Evolutionary conservation across 2,113 vertebrate genomes (phyloP).

Genomic region (Pollachius pollachius): DNA sequence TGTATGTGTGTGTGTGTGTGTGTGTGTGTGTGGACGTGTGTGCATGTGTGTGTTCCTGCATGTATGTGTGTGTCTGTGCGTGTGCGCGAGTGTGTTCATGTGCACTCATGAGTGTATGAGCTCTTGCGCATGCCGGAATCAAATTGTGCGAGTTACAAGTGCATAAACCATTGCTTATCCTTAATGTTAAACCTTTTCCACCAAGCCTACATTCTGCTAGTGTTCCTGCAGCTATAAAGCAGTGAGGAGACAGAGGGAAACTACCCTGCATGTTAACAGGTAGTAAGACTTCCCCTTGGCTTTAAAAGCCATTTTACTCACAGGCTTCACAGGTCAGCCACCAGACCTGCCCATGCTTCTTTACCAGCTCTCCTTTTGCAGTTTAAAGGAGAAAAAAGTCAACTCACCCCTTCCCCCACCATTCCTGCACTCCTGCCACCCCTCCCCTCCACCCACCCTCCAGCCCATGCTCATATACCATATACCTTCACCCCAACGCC

Average conservation of each 20-base stretch:
- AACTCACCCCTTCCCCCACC: not conserved
- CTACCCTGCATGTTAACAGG: not conserved
- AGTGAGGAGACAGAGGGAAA: conserved; percentile 5
- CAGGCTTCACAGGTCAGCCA: no score
- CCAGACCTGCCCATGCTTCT: not conserved
- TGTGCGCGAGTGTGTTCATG: no score
- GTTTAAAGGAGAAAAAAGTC: not conserved
- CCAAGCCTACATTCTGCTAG: no score
- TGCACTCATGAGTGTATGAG: no score
- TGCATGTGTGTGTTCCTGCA: no score
- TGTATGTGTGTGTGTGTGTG: no score
- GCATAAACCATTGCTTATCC: no score
- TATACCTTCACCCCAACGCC: conserved; percentile 2
- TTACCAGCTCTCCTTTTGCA: not conserved
- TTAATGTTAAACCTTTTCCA: no score
- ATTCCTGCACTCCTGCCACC: not conserved
- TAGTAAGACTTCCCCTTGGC: not conserved
- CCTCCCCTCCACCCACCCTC: conserved; percentile 46
- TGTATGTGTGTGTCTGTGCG: no score
- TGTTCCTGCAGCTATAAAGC: not conserved
- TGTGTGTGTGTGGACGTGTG: no score
- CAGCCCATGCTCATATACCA: conserved; percentile 15
- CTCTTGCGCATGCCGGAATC: no score
- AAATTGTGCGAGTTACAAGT: no score
- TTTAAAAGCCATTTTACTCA: not conserved